Conservation (phyloP, 2,113 vertebrate species). For the Hippocampus comes region DNA sequence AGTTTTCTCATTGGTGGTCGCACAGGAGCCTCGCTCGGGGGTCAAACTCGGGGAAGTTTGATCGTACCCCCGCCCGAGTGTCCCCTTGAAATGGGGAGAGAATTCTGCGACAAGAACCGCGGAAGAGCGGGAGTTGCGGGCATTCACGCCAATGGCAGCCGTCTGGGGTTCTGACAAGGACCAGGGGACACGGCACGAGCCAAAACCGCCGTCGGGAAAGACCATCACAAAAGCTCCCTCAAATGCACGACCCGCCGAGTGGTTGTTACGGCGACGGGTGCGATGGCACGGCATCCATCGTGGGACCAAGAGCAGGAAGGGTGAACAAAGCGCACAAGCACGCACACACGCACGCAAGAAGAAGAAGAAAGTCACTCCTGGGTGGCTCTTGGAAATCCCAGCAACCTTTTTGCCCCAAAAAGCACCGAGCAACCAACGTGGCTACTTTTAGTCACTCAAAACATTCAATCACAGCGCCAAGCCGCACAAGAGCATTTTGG, state of each 20-base stretch:
- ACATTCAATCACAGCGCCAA: too few species aligned
- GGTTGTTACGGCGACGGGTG: conserved; percentile 53
- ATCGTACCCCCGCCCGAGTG: too few species aligned
- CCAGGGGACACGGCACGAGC: conserved; percentile 16
- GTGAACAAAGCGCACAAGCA: not conserved
- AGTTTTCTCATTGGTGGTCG: too few species aligned
- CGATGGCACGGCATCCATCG: conserved; percentile 56
- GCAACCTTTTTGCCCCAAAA: too few species aligned
- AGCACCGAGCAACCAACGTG: too few species aligned
- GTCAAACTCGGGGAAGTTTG: too few species aligned
- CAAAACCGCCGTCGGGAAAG: not conserved
- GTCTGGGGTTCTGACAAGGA: conserved; percentile 19
- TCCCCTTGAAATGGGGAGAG: not conserved
- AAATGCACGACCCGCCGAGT: conserved; percentile 67
- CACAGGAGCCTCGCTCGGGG: too few species aligned
- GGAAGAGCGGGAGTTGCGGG: not conserved
- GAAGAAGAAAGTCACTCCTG: conserved; percentile 15
- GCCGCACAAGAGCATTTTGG: too few species aligned
- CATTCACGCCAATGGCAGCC: not conserved
- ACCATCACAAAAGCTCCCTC: not conserved
- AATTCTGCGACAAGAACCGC: not conserved
- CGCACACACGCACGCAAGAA: conserved; percentile 17
- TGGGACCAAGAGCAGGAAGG: conserved; percentile 25
- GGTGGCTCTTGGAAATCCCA: not conserved
- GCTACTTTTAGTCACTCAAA: too few species aligned